These are phyloP conservation scores for Myxocyprinus asiaticus DNA, from an alignment of 2,113 vertebrate genomes.

Conservation along the genomic window DNA sequence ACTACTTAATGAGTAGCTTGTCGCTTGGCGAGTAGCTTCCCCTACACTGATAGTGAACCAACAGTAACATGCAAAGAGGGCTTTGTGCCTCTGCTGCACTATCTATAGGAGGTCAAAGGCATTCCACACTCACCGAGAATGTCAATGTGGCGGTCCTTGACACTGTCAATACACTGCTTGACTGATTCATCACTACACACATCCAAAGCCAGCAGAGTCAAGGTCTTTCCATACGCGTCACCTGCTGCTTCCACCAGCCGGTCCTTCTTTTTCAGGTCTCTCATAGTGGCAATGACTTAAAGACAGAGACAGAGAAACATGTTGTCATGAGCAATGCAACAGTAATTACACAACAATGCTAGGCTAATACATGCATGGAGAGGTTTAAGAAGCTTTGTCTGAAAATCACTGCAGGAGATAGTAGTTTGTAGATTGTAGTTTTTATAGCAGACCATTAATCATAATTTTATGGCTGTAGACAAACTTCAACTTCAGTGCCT, in stretches of 20 bases:
- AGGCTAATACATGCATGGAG: background rate
- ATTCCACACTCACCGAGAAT: conserved; percentile 81
- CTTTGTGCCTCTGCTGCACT: too few relatives aligned
- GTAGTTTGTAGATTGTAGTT: too few relatives aligned
- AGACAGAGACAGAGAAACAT: conserved; percentile 5
- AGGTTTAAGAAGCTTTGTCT: background rate
- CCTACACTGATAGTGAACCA: too few relatives aligned
- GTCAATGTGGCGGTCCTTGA: conserved; percentile 82
- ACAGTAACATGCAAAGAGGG: too few relatives aligned
- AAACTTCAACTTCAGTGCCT: too few relatives aligned
- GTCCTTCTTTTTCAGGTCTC: conserved; percentile 84
- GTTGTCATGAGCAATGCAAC: background rate
- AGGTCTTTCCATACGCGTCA: conserved; percentile 75
- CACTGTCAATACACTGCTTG: conserved; percentile 76
- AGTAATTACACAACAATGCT: background rate
- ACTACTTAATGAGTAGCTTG: too few relatives aligned
- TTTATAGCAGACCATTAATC: too few relatives aligned
- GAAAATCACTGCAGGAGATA: background rate
- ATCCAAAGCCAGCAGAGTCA: conserved; percentile 83
- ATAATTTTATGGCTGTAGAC: too few relatives aligned
- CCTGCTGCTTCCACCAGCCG: conserved; percentile 83
- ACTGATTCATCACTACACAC: conserved; percentile 88
- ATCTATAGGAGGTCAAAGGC: too few relatives aligned
- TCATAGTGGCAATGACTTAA: conserved; percentile 91
- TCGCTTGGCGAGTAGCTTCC: too few relatives aligned